Evolutionary conservation across 1,140 invertebrate species (phyloP).

Genomic region (Catajapyx aquilonaris): DNA sequence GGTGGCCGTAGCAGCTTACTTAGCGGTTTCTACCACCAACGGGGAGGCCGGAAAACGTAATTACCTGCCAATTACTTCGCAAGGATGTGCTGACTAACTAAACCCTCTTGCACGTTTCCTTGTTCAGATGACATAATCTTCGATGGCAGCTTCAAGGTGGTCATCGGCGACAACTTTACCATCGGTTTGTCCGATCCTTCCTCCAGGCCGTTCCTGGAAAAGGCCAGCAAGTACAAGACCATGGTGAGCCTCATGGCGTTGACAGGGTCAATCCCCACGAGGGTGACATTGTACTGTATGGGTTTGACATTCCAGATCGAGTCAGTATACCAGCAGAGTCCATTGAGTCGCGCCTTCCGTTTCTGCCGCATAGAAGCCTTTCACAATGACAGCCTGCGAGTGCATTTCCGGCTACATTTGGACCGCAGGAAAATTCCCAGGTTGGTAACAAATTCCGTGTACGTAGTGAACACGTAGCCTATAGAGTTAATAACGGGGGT

Average conservation of each 20-base stretch:
- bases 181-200: constrained; percentile 28
- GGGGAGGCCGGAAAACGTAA: too few relatives aligned
- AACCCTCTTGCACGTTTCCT: constrained; percentile 6
- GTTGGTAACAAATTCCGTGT: too few relatives aligned
- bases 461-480: too few relatives aligned
- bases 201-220: constrained; percentile 29
- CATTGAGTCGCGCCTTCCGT: constrained; percentile 34
- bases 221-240: constrained; percentile 34
- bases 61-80: too few relatives aligned
- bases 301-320: constrained; percentile 21
- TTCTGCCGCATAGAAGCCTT: constrained; percentile 41
- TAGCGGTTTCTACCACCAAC: too few relatives aligned
- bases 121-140: constrained; percentile 40
- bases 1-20: neutral
- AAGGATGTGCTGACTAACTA: neutral
- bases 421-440: constrained; percentile 51
- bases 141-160: constrained; percentile 39
- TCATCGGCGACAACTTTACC: constrained; percentile 39
- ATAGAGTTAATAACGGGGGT: too few relatives aligned
- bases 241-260: constrained; percentile 32
- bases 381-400: constrained; percentile 41
- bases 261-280: too few relatives aligned
- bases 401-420: constrained; percentile 48
- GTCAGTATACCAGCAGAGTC: constrained; percentile 25
- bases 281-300: neutral